phyloP scores from a whole-genome alignment of 2,113 vertebrate genomes.

The Upupa epops region DNA sequence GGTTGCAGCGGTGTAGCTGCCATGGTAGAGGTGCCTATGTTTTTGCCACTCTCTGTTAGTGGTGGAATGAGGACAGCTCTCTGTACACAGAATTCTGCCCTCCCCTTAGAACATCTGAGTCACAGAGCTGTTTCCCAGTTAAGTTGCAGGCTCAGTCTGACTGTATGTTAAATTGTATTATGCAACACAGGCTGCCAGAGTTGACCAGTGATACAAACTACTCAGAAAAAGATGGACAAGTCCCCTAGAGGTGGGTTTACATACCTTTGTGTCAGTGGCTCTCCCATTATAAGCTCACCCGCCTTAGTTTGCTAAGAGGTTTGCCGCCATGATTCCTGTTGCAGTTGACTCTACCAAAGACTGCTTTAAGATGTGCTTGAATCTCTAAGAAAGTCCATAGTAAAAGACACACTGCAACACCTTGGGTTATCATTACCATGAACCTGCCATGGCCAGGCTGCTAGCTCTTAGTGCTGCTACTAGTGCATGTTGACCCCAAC shows the following conservation, averaged over 20 bases:
- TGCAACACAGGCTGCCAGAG: neutral
- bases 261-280: neutral
- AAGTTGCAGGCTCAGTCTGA: conserved; percentile 24
- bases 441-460: neutral
- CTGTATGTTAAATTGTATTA: conserved; percentile 17
- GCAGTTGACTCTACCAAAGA: neutral
- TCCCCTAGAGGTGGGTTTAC: neutral
- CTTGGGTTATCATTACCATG: neutral
- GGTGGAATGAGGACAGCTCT: conserved; percentile 30
- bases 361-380: neutral
- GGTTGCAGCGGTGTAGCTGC: neutral
- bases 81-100: conserved; percentile 12
- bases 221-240: neutral
- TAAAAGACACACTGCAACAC: neutral
- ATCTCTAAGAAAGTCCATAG: neutral
- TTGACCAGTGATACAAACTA: neutral
- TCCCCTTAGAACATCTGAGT: conserved; percentile 44
- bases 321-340: neutral
- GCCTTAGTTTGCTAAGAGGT: neutral
- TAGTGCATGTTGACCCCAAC: conserved; percentile 26
- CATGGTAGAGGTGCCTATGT: neutral
- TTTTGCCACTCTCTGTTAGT: conserved; percentile 36
- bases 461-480: neutral
- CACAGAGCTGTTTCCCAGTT: conserved; percentile 39
- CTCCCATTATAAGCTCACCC: neutral